Percentiles rank a stretch among this genome's conserved stretches.
Conservation (phyloP, 1,140 invertebrate genomes). For the Micrasema longulum region DNA sequence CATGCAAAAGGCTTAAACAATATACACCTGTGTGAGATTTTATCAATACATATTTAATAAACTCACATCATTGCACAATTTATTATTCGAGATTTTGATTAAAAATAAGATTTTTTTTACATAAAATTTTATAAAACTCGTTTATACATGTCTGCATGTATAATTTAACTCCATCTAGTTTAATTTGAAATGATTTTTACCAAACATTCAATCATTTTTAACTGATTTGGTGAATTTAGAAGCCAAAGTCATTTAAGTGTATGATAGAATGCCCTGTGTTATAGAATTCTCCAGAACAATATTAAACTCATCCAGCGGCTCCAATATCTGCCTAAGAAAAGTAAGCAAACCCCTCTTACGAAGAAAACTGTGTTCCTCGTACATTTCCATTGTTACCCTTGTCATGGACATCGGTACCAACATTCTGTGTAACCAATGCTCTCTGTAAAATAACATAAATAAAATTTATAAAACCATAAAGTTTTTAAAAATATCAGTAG, state of each 20-base stretch:
- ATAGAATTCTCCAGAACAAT: constrained; percentile 94
- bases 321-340: constrained; percentile 92
- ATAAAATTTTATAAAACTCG: not conserved
- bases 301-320: constrained; percentile 92
- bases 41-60: no score
- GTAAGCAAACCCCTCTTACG: constrained; percentile 85
- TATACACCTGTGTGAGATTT: no score
- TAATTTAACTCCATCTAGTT: no score
- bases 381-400: constrained; percentile 91
- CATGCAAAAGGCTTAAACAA: no score
- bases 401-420: constrained; percentile 87
- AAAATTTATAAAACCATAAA: no score
- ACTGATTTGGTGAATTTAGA: not conserved
- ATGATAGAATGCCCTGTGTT: constrained; percentile 87
- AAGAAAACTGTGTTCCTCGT: constrained; percentile 95
- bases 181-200: no score
- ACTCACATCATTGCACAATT: no score
- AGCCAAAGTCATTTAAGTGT: constrained; percentile 39
- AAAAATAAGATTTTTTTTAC: not conserved
- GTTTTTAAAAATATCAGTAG: no score
- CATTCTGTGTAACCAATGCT: constrained; percentile 92
- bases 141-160: no score
- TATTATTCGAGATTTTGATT: no score
- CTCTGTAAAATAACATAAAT: constrained; percentile 71
- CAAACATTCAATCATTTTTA: no score